phyloP scores from a whole-genome alignment of 2,113 vertebrate genomes.

The Lanius collurio region DNA sequence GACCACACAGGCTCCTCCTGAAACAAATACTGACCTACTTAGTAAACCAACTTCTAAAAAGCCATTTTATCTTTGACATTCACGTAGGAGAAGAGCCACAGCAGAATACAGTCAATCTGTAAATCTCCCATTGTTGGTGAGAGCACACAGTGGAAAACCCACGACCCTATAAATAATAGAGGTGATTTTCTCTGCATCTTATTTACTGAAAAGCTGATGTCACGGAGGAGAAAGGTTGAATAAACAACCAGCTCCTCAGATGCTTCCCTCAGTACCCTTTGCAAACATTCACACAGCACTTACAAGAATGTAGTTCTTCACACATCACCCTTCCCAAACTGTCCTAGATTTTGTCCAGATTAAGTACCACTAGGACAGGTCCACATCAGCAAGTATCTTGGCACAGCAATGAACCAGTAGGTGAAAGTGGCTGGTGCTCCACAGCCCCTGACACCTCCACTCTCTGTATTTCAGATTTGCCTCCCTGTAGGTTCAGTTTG shows the following conservation, averaged over 20 bases:
- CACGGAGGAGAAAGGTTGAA: not conserved
- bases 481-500: not conserved
- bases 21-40: conserved; percentile 40
- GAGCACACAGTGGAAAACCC: not conserved
- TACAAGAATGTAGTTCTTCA: fast-evolving
- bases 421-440: not conserved
- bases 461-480: not conserved
- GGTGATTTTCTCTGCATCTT: not conserved
- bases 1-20: not conserved
- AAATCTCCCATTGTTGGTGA: not conserved
- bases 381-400: not conserved
- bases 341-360: not conserved
- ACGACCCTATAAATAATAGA: conserved; percentile 44
- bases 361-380: not conserved
- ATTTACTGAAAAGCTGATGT: not conserved
- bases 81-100: not conserved
- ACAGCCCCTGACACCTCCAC: not conserved
- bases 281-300: not conserved
- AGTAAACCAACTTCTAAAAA: not conserved
- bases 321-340: not conserved
- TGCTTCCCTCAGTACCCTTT: not conserved
- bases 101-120: not conserved
- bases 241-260: not conserved
- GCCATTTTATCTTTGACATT: conserved; percentile 12
- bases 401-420: not conserved